phyloP scores from a whole-genome alignment of 2,888 invertebrate species.

The Drosophila lacicola region DNA sequence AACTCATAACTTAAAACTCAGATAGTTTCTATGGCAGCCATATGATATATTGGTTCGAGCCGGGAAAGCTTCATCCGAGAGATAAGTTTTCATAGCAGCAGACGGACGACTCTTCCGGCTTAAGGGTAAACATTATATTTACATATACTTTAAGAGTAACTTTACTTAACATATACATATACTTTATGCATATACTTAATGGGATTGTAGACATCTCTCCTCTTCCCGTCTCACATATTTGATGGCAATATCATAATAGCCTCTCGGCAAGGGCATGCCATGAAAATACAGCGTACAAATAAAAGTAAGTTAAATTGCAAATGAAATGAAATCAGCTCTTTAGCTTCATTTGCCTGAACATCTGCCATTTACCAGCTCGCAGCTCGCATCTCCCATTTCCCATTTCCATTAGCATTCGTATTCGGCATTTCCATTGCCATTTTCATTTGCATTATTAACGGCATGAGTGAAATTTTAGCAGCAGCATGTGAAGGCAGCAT shows the following conservation, averaged over 20 bases:
- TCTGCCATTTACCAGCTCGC: background rate
- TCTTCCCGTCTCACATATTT: background rate
- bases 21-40: too few species aligned
- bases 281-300: slow-evolving; percentile 47
- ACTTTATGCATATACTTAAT: too few species aligned
- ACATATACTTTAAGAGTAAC: too few species aligned
- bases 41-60: too few species aligned
- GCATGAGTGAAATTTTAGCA: slow-evolving; percentile 49
- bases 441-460: slow-evolving; percentile 73
- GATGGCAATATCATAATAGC: background rate
- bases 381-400: slow-evolving; percentile 2
- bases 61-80: too few species aligned
- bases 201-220: too few species aligned
- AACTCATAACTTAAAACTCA: too few species aligned
- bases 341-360: slow-evolving; percentile 41
- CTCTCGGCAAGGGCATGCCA: background rate
- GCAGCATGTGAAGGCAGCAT: slow-evolving; percentile 39
- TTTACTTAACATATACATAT: too few species aligned
- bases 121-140: too few species aligned
- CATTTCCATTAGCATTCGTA: slow-evolving; percentile 10
- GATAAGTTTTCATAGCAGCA: too few species aligned
- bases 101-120: too few species aligned
- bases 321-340: slow-evolving; percentile 75
- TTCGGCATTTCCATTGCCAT: slow-evolving; percentile 24
- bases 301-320: slow-evolving; percentile 72